Evolutionary conservation across 2,797 vertebrate genomes (phyloP), one percentile per base, ranked within the genome.

Genomic region (Prionace glauca): DNA sequence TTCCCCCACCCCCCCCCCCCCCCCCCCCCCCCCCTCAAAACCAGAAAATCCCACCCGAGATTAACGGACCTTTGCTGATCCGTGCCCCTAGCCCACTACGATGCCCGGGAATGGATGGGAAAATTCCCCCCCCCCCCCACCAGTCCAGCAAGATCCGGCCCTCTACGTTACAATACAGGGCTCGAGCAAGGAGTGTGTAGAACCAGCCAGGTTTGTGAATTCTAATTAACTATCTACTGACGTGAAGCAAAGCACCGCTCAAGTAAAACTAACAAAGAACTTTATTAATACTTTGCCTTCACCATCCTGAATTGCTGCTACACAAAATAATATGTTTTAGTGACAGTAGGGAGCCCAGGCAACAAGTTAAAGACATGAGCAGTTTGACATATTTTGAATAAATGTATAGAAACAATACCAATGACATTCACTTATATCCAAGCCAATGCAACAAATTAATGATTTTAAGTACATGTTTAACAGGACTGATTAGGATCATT

Each of bases 211-310:
- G 77, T 95, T 95, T 1, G 7, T 77, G 41, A 29, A 95, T 95
- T 77, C 93, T 77, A 95, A 95, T 60, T 32, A 95, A 95, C 93
- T 95, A 95, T 45, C 93, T 95, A 95, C 93, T 95, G 24, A 26
- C 50, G 29, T 60, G 74, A 56, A 77, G 71, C 69, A 95, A 60
- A 74, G n/a, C 69, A 95, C 24, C 20, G 50, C 93, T 60, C 29
- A 74, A 95, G 71, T 95, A 95, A 95, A 95, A 95, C 93, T 77
- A 71, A 95, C 93, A 95, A 95, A 95, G 72, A 95, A 95, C 69
- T 72, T 95, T 95, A 95, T 95, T 95, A 95, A 95, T 95, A 95
- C 93, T 95, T 95, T 95, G 93, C 93, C 93, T 95, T 95, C 93
- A 77, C 93, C 93, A 77, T 95, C 93, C 93, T 95, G 93, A 95